Conservation (phyloP, 2,113 vertebrate genomes). For the Eleginops maclovinus region DNA sequence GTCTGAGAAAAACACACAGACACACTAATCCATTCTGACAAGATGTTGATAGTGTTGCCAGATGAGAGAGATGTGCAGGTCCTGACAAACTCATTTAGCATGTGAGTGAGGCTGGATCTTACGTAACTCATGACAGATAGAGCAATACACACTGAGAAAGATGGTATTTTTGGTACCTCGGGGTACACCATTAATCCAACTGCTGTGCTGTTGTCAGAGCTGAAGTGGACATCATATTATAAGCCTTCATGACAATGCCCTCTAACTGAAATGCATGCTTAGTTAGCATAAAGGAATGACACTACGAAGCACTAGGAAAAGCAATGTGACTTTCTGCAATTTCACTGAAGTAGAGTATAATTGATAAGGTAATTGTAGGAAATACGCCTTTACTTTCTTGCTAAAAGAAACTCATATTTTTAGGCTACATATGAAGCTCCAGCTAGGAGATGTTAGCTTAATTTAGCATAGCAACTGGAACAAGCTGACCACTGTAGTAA, state of each 20-base stretch:
- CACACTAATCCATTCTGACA: constrained; percentile 49
- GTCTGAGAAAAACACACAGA: constrained; percentile 27
- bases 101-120: constrained; percentile 30
- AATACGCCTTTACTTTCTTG: no score
- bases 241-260: constrained; percentile 15
- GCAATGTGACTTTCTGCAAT: not conserved
- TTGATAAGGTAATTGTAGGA: no score
- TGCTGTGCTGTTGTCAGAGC: constrained; percentile 22
- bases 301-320: not conserved
- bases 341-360: no score
- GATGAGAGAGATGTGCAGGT: constrained; percentile 40
- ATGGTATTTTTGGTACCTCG: constrained; percentile 12
- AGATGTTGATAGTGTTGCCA: constrained; percentile 33
- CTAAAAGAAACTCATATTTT: no score
- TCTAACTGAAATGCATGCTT: not conserved
- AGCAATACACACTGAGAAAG: constrained; percentile 31
- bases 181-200: not conserved
- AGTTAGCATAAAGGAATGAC: constrained; percentile 1
- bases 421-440: no score
- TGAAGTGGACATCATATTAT: constrained; percentile 6
- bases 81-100: constrained; percentile 39
- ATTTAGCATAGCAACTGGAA: no score
- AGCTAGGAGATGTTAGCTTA: no score
- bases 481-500: no score
- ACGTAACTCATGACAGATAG: constrained; percentile 44